These are phyloP conservation scores for Mobula birostris DNA, from an alignment of 2,113 vertebrate genomes.

Conservation along the genomic window DNA sequence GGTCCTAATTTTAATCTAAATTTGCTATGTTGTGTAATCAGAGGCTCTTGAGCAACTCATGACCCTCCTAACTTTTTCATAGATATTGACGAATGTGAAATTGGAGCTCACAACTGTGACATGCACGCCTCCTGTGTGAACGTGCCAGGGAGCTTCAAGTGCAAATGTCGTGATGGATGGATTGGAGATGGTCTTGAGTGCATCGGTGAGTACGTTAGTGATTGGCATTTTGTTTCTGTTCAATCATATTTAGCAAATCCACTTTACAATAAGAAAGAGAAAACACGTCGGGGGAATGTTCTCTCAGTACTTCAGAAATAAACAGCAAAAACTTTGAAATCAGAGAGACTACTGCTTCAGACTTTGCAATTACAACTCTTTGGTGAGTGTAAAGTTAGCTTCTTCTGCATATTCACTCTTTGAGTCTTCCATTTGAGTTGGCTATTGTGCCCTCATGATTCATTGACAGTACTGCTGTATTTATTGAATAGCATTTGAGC, in stretches of 20 bases:
- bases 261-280: not conserved
- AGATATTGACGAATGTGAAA: slow-evolving; percentile 87
- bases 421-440: not conserved
- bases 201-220: slow-evolving; percentile 63
- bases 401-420: not conserved
- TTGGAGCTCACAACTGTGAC: slow-evolving; percentile 81
- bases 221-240: not conserved
- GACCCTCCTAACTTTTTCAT: slow-evolving; percentile 37
- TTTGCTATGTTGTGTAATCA: not conserved
- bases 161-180: slow-evolving; percentile 84
- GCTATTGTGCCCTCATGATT: not conserved
- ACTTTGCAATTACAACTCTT: not conserved
- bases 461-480: not conserved
- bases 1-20: not conserved
- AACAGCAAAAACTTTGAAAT: not conserved
- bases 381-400: not conserved
- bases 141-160: slow-evolving; percentile 83
- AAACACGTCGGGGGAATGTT: not conserved
- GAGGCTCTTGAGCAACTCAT: not conserved
- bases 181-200: slow-evolving; percentile 79
- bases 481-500: not conserved
- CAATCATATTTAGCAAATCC: not conserved
- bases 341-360: not conserved
- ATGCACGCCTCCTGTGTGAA: slow-evolving; percentile 82
- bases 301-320: not conserved